Evolutionary conservation across 2,888 invertebrate species (phyloP).

Genomic region (Ypsolopha scabrella): DNA sequence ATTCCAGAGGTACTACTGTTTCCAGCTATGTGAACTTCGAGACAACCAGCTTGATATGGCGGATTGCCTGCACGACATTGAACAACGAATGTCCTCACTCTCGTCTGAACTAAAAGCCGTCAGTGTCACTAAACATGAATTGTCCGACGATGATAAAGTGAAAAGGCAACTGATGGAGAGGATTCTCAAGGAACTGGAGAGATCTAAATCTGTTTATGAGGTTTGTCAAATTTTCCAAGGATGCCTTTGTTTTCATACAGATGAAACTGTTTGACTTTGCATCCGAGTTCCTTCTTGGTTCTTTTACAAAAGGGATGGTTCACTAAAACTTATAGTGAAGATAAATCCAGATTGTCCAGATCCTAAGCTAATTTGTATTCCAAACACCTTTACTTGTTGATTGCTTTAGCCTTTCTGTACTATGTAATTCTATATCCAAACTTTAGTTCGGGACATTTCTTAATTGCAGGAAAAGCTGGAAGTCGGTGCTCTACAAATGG

Average conservation of each 20-base stretch:
- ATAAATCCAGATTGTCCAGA: too few relatives aligned
- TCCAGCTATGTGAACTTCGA: conserved; percentile 62
- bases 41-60: conserved; percentile 76
- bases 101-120: conserved; percentile 26
- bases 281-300: too few relatives aligned
- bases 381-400: too few relatives aligned
- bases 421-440: too few relatives aligned
- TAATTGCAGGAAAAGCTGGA: conserved; percentile 56
- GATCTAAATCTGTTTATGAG: conserved; percentile 72
- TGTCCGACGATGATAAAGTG: conserved; percentile 25
- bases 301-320: too few relatives aligned
- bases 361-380: too few relatives aligned
- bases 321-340: too few relatives aligned
- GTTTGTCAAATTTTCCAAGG: conserved; percentile 22
- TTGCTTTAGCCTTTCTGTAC: too few relatives aligned
- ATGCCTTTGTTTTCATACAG: too few relatives aligned
- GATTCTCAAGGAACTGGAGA: conserved; percentile 65
- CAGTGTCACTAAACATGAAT: conserved; percentile 13
- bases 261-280: too few relatives aligned
- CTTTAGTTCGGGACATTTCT: too few relatives aligned
- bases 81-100: conserved; percentile 45
- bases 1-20: not conserved
- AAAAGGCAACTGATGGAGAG: conserved; percentile 34
- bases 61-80: conserved; percentile 71
- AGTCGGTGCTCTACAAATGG: conserved; percentile 71